Percentiles rank a stretch among this genome's conserved stretches.
Evolutionary conservation across 37 sponge, comb jelly and placozoan species (phyloP).

Genomic region (Tethya wilhelma): DNA sequence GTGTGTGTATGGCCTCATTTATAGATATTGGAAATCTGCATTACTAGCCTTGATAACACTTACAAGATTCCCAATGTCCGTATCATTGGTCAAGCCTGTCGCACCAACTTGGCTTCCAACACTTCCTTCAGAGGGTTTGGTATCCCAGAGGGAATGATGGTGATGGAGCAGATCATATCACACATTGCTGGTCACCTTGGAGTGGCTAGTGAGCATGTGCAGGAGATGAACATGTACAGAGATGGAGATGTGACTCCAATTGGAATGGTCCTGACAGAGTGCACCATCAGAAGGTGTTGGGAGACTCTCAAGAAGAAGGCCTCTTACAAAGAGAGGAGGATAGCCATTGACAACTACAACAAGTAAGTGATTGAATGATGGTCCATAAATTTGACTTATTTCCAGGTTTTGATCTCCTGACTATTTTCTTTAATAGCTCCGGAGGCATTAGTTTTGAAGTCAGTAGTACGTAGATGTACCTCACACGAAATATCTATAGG

Average conservation of each 20-base stretch:
- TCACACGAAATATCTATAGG: no score
- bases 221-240: slow-evolving; percentile 60
- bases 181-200: slow-evolving; percentile 49
- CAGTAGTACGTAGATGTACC: no score
- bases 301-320: slow-evolving; percentile 46
- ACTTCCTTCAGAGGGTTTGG: slow-evolving; percentile 95
- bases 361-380: slow-evolving; percentile 51
- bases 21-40: no score
- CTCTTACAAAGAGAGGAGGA: slow-evolving; percentile 27
- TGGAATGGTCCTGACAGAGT: slow-evolving; percentile 39
- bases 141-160: slow-evolving; percentile 82
- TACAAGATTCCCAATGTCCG: slow-evolving; percentile 73
- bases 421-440: no score
- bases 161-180: slow-evolving; percentile 60
- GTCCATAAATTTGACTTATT: no score
- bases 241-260: slow-evolving; percentile 70
- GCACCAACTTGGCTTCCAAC: slow-evolving; percentile 81
- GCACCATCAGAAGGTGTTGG: slow-evolving; percentile 77
- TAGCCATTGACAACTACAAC: slow-evolving; percentile 63
- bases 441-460: no score
- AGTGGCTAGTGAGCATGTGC: slow-evolving; percentile 53
- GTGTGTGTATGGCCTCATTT: no score
- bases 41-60: slow-evolving; percentile 64
- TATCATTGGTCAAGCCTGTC: slow-evolving; percentile 50
- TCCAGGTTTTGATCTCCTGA: no score